Percentiles rank a stretch among this genome's conserved stretches.
phyloP scores from a whole-genome alignment of 2,888 invertebrate species.

The Allacma fusca region DNA sequence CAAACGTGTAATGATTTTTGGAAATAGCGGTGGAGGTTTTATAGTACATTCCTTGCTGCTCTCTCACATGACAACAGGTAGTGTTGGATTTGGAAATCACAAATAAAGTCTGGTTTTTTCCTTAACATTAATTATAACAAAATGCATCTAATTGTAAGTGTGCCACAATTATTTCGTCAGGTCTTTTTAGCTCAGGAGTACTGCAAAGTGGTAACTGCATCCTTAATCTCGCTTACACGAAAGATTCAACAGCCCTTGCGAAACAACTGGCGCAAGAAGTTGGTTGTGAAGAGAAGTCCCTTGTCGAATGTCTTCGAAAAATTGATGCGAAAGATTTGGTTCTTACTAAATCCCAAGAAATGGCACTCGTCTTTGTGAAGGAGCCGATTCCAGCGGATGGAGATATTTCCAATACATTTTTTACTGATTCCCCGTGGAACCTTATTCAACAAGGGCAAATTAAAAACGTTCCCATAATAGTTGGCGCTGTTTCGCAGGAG shows the following conservation, averaged over 20 bases:
- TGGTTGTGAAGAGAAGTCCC: constrained; percentile 6
- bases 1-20: constrained; percentile 40
- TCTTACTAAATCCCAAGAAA: not conserved
- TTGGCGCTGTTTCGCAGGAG: constrained; percentile 23
- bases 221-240: not conserved
- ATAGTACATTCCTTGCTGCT: constrained; percentile 38
- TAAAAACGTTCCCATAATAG: constrained; percentile 28
- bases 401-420: constrained; percentile 14
- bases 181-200: constrained; percentile 2
- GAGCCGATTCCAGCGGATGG: not conserved
- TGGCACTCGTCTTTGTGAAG: not conserved
- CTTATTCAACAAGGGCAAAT: not conserved
- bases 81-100: too few species aligned
- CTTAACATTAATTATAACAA: too few species aligned
- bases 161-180: not conserved
- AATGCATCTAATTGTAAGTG: too few species aligned
- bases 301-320: not conserved
- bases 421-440: constrained; percentile 23
- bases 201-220: constrained; percentile 27
- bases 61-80: constrained; percentile 46
- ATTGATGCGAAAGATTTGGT: constrained; percentile 18
- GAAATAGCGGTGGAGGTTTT: constrained; percentile 43
- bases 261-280: not conserved
- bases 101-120: too few species aligned
- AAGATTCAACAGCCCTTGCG: not conserved